Percentiles rank a stretch among this genome's conserved stretches.
Evolutionary conservation across 1,140 invertebrate species (phyloP).

Genomic region (Hydropsyche tenuis): DNA sequence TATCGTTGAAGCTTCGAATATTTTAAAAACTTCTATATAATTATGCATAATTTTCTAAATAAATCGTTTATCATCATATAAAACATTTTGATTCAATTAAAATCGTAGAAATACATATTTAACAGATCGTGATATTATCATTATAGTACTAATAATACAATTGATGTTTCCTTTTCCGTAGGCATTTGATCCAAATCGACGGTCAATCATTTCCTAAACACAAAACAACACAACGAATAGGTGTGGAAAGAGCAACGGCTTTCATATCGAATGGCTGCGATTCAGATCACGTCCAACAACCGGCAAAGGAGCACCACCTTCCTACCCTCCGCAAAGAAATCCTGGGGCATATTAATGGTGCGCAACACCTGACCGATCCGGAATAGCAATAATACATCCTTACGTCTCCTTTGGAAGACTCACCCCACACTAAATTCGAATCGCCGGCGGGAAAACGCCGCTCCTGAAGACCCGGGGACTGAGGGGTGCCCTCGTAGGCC

Average conservation of each 20-base stretch:
- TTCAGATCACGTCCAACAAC: slow-evolving; percentile 38
- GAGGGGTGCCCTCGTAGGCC: slow-evolving; percentile 22
- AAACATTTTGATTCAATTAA: too few relatives aligned
- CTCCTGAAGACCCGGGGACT: neutral
- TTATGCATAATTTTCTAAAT: too few relatives aligned
- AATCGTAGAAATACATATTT: too few relatives aligned
- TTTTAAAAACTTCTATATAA: too few relatives aligned
- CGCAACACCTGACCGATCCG: slow-evolving; percentile 46
- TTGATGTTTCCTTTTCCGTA: too few relatives aligned
- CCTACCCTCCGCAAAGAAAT: slow-evolving; percentile 37
- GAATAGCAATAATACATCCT: slow-evolving; percentile 45
- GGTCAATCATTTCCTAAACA: slow-evolving; percentile 13
- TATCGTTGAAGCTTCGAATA: too few relatives aligned
- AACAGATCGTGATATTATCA: too few relatives aligned
- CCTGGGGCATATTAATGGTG: slow-evolving; percentile 47
- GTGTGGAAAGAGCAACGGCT: slow-evolving; percentile 4
- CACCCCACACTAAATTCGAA: neutral
- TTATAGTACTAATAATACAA: too few relatives aligned
- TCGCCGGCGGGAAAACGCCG: slow-evolving; percentile 6
- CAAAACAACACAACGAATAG: slow-evolving; percentile 11
- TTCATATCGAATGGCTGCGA: slow-evolving; percentile 9
- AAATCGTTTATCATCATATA: too few relatives aligned
- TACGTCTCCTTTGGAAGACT: slow-evolving; percentile 23
- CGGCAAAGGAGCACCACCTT: slow-evolving; percentile 9
- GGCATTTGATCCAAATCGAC: too few relatives aligned